phyloP scores from a whole-genome alignment of 2,113 vertebrate species.

The Australoheros scitulus region DNA sequence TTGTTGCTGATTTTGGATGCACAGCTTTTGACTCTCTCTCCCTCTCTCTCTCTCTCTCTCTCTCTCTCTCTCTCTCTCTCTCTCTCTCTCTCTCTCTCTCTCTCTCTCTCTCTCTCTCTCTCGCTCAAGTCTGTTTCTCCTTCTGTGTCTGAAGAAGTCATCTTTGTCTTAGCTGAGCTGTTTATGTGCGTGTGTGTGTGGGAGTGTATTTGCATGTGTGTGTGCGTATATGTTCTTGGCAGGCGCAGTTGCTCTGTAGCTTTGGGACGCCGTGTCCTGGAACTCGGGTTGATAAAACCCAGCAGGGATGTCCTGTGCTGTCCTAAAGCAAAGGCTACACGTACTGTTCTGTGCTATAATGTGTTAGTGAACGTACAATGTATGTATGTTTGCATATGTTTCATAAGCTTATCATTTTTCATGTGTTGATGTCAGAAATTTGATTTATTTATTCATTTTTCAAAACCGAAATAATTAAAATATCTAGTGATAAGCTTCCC shows the following conservation, averaged over 20 bases:
- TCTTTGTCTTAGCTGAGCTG: constrained; percentile 50
- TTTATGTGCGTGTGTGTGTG: constrained; percentile 32
- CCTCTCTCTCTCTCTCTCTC: too few relatives aligned
- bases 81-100: too few relatives aligned
- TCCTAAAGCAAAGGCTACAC: constrained; percentile 48
- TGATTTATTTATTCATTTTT: neutral
- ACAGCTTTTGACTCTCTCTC: constrained; percentile 7
- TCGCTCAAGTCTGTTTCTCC: neutral
- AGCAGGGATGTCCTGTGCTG: constrained; percentile 65
- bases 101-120: neutral
- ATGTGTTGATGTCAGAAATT: neutral
- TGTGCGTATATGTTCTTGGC: constrained; percentile 61
- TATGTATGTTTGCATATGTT: neutral
- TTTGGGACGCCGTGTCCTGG: constrained; percentile 71
- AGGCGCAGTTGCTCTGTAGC: constrained; percentile 45
- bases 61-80: too few relatives aligned
- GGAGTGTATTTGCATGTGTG: constrained; percentile 15
- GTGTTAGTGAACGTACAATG: constrained; percentile 1
- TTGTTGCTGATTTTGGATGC: constrained; percentile 3
- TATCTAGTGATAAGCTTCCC: constrained; percentile 11
- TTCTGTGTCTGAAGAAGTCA: constrained; percentile 31
- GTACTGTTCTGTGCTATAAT: neutral
- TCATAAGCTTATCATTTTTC: neutral
- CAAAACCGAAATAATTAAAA: neutral
- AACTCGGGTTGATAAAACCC: constrained; percentile 70